Evolutionary conservation across 2,113 vertebrate genomes (phyloP).

Genomic region (Serilophus lunatus): DNA sequence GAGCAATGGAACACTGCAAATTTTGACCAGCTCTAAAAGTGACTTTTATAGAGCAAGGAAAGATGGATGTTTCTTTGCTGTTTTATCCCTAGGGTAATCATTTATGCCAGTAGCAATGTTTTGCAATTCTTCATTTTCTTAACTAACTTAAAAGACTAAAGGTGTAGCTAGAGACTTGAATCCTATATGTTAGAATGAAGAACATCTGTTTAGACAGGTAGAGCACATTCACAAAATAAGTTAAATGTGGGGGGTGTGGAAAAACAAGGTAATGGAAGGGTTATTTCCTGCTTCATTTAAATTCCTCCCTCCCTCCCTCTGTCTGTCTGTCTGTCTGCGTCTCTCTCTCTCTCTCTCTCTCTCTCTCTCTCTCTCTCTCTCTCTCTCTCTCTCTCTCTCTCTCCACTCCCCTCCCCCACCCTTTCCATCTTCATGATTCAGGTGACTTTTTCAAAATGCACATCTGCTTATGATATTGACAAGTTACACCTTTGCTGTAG

Average conservation of each 20-base stretch:
- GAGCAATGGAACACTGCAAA: neutral
- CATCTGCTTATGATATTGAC: neutral
- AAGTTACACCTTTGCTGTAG: neutral
- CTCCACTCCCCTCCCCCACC: too few relatives aligned
- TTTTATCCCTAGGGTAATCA: neutral
- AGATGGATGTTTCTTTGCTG: conserved; percentile 5
- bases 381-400: neutral
- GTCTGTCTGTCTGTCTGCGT: too few relatives aligned
- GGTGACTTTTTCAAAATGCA: neutral
- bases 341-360: neutral
- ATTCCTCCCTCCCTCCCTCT: neutral
- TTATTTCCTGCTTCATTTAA: neutral
- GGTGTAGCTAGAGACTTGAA: neutral
- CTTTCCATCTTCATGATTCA: neutral
- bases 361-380: too few relatives aligned
- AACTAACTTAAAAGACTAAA: neutral
- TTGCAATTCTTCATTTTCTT: conserved; percentile 21
- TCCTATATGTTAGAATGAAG: neutral
- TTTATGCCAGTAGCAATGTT: neutral
- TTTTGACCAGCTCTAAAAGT: neutral
- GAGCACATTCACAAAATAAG: neutral
- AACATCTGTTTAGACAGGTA: conserved; percentile 18
- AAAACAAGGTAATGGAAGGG: neutral
- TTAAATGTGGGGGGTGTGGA: neutral
- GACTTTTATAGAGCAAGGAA: neutral